Percentiles rank a stretch among this genome's conserved stretches.
phyloP scores from a whole-genome alignment of 2,888 invertebrate genomes.

The Synanthedon myopaeformis region DNA sequence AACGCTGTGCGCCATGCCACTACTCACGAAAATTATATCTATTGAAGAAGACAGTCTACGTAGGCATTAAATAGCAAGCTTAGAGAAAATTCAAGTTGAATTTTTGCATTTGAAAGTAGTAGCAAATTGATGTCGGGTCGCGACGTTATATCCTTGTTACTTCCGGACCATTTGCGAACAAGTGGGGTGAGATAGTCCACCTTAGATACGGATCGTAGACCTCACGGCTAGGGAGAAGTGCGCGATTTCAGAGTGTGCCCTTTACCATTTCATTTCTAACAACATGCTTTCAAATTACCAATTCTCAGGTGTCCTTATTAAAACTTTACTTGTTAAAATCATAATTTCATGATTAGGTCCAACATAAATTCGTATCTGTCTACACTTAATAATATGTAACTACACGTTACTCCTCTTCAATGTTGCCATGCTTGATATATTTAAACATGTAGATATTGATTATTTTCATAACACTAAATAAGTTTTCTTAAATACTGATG shows the following conservation, averaged over 20 bases:
- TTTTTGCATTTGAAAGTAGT: conserved; percentile 34
- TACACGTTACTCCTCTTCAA: no score
- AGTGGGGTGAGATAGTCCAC: conserved; percentile 64
- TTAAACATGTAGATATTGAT: background rate
- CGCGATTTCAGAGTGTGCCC: conserved; percentile 3
- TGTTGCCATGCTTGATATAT: background rate
- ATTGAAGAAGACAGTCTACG: conserved; percentile 6
- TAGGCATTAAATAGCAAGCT: conserved; percentile 12
- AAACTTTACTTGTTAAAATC: no score
- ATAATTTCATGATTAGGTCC: no score
- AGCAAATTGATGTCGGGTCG: conserved; percentile 45
- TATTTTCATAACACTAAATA: background rate
- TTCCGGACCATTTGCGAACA: conserved; percentile 58
- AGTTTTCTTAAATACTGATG: no score
- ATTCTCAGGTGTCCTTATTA: conserved; percentile 4
- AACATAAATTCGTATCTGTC: no score
- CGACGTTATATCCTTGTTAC: conserved; percentile 53
- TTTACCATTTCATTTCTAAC: conserved; percentile 47
- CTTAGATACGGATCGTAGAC: conserved; percentile 50
- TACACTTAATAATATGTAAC: no score
- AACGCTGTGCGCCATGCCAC: background rate
- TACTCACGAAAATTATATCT: background rate
- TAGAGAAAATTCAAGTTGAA: conserved; percentile 32
- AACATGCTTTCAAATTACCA: conserved; percentile 22
- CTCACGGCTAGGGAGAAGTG: conserved; percentile 11